phyloP scores from a whole-genome alignment of 2,797 vertebrate genomes.

The Myotis daubentonii region DNA sequence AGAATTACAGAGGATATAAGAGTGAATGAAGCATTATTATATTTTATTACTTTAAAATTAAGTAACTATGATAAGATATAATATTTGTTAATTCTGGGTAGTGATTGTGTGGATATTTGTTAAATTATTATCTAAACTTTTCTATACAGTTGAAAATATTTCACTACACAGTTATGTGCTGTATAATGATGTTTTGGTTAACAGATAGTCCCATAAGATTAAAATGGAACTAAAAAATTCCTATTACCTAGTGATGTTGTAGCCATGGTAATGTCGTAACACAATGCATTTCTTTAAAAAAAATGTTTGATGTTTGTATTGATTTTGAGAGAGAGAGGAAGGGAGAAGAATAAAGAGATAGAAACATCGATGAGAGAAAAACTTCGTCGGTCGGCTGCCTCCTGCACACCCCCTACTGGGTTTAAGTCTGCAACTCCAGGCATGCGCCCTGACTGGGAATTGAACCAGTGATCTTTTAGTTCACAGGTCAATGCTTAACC shows the following conservation, averaged over 20 bases:
- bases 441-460: too few species aligned
- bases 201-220: background rate
- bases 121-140: background rate
- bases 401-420: too few species aligned
- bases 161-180: background rate
- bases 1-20: background rate
- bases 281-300: background rate
- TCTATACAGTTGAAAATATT: conserved; percentile 18
- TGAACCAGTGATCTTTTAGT: too few species aligned
- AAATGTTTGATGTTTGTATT: too few species aligned
- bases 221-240: background rate
- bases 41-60: conserved; percentile 1
- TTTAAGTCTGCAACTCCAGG: too few species aligned
- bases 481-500: too few species aligned
- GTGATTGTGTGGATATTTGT: background rate
- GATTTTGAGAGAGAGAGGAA: too few species aligned
- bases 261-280: background rate
- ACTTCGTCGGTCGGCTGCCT: too few species aligned
- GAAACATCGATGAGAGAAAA: too few species aligned
- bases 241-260: background rate
- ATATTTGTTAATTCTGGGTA: background rate
- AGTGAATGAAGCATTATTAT: background rate
- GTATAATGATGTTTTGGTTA: background rate
- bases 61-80: background rate
- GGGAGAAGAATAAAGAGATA: too few species aligned